These are phyloP conservation scores for Hydrophis major DNA, from an alignment of 2,797 vertebrate genomes.

Conservation along the genomic window DNA sequence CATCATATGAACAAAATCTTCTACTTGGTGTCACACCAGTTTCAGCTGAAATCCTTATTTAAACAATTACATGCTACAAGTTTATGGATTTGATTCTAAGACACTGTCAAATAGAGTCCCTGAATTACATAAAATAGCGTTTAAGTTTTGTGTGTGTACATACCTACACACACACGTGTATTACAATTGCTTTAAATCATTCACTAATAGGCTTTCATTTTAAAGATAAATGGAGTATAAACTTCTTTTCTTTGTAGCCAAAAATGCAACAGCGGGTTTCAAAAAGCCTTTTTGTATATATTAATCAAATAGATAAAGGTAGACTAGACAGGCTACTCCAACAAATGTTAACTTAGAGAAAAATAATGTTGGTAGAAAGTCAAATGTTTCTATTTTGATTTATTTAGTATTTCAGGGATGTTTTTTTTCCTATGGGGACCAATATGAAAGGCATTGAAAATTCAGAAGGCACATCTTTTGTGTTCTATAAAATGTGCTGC, in stretches of 20 bases:
- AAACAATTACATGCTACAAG: constrained; percentile 39
- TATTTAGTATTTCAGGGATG: constrained; percentile 80
- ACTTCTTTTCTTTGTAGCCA: constrained; percentile 42
- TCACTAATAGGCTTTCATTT: constrained; percentile 61
- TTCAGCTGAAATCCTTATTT: constrained; percentile 54
- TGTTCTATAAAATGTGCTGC: constrained; percentile 81
- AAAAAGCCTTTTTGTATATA: constrained; percentile 59
- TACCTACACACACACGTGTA: constrained; percentile 5
- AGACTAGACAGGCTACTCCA: constrained; percentile 62
- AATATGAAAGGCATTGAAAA: constrained; percentile 81
- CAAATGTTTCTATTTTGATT: constrained; percentile 80
- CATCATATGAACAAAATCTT: constrained; percentile 46
- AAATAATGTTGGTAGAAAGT: constrained; percentile 62
- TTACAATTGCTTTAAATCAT: constrained; percentile 58
- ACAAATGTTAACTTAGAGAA: constrained; percentile 63
- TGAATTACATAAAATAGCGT: constrained; percentile 35
- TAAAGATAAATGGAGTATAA: constrained; percentile 62
- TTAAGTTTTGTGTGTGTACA: constrained; percentile 3
- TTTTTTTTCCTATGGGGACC: constrained; percentile 76
- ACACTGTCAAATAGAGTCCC: constrained; percentile 28
- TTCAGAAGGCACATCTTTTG: constrained; percentile 84
- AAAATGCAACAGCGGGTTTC: constrained; percentile 57
- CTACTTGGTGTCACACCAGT: constrained; percentile 25
- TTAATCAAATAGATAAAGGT: constrained; percentile 68
- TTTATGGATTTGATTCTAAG: constrained; percentile 54